Percentiles rank a stretch among this genome's conserved stretches.
phyloP scores from a whole-genome alignment of 2,888 invertebrate species.

The Euplexia lucipara region DNA sequence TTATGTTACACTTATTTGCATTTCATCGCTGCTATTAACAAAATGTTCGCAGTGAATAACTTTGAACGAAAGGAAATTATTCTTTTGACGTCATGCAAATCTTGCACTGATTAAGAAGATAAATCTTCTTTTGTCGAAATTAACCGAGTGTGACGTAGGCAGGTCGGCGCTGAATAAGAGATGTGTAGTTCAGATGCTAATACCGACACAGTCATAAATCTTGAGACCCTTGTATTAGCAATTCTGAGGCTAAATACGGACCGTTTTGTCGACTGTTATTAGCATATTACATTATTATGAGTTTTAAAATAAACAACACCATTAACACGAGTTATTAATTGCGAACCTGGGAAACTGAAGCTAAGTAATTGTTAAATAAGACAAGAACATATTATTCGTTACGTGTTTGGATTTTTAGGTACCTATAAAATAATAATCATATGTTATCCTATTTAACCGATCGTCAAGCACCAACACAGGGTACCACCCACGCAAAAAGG shows the following conservation, averaged over 20 bases:
- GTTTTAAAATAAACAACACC: constrained; percentile 15
- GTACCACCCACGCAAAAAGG: too few species aligned
- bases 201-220: constrained; percentile 27
- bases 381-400: too few species aligned
- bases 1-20: constrained; percentile 50
- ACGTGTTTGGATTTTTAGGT: too few species aligned
- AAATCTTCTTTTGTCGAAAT: constrained; percentile 24
- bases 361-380: too few species aligned
- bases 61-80: constrained; percentile 44
- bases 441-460: too few species aligned
- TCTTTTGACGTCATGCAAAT: constrained; percentile 50
- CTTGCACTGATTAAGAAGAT: constrained; percentile 37
- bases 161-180: constrained; percentile 23
- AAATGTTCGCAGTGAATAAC: constrained; percentile 39
- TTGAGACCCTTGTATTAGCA: constrained; percentile 26
- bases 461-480: too few species aligned
- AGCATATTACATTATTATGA: constrained; percentile 21
- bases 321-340: neutral
- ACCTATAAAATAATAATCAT: too few species aligned
- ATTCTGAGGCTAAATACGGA: constrained; percentile 31
- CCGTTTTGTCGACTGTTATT: constrained; percentile 8
- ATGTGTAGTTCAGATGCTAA: constrained; percentile 25
- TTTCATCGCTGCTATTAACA: constrained; percentile 50
- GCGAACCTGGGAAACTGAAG: neutral
- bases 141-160: constrained; percentile 19